A percentile compares a stretch with the other conserved stretches of the same genome.
Conservation (phyloP, 2,113 vertebrate genomes). For the Ochotona curzoniae region DNA sequence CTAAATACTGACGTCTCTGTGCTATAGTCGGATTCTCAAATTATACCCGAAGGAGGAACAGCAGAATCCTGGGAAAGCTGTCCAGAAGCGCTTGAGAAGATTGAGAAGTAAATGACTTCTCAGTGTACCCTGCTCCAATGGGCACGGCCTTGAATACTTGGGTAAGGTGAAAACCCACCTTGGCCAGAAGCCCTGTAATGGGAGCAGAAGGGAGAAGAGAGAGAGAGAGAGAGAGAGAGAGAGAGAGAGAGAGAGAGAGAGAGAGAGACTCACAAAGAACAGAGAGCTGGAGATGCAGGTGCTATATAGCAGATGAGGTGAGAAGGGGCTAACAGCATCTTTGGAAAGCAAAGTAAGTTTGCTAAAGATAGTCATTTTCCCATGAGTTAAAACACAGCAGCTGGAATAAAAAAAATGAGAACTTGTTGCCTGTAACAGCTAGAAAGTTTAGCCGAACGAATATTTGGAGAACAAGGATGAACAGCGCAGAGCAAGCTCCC, state of each 20-base stretch:
- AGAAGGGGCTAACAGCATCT: background rate
- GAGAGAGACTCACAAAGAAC: background rate
- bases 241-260: too few relatives aligned
- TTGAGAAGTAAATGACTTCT: too few relatives aligned
- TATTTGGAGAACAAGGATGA: background rate
- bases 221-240: background rate
- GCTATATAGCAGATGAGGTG: background rate
- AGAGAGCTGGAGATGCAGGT: background rate
- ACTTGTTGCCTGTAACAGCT: background rate
- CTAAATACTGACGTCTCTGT: background rate
- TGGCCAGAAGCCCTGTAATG: background rate
- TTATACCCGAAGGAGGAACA: background rate
- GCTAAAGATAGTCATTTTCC: background rate
- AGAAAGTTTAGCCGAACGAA: background rate
- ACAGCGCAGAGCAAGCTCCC: background rate
- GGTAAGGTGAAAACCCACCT: background rate
- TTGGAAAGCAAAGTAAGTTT: background rate
- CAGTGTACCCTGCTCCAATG: too few relatives aligned
- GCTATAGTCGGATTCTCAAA: background rate
- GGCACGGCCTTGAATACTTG: background rate
- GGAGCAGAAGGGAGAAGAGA: background rate
- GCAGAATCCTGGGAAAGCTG: background rate
- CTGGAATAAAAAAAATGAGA: background rate
- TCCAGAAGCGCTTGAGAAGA: slow-evolving; percentile 14
- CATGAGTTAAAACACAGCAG: background rate